These are phyloP conservation scores for Erynnis tages DNA, from an alignment of 2,888 invertebrate species.

Conservation along the genomic window DNA sequence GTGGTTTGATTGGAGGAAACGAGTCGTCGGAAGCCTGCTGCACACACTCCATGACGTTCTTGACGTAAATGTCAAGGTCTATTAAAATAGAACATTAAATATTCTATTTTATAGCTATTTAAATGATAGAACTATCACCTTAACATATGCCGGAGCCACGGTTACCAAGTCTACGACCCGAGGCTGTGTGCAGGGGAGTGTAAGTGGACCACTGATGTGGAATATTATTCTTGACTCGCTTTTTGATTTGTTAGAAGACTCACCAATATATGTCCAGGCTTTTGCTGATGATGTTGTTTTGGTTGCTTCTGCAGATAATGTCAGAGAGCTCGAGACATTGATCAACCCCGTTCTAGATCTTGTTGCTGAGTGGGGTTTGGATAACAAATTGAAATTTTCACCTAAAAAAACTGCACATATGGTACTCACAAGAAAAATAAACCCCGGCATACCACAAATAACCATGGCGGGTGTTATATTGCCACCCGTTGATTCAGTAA, in stretches of 20 bases:
- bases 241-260: neutral
- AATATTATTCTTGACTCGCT: conserved; percentile 4
- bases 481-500: neutral
- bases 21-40: neutral
- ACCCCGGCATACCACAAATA: neutral
- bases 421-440: neutral
- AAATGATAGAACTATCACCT: neutral
- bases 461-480: neutral
- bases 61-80: neutral
- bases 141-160: neutral
- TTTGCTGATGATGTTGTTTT: neutral
- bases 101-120: neutral
- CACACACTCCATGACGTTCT: neutral
- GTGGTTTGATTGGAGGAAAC: neutral
- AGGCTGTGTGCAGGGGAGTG: conserved; percentile 6
- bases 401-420: neutral
- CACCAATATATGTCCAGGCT: neutral
- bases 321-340: neutral
- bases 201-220: conserved; percentile 3
- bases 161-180: neutral
- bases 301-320: neutral
- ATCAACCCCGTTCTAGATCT: neutral
- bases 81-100: too few species aligned
- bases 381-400: neutral
- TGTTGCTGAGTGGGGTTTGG: neutral